Evolutionary conservation across 2,888 invertebrate species (phyloP), one percentile per base, ranked within the genome.

Genomic region (Coleophora flavipennella): DNA sequence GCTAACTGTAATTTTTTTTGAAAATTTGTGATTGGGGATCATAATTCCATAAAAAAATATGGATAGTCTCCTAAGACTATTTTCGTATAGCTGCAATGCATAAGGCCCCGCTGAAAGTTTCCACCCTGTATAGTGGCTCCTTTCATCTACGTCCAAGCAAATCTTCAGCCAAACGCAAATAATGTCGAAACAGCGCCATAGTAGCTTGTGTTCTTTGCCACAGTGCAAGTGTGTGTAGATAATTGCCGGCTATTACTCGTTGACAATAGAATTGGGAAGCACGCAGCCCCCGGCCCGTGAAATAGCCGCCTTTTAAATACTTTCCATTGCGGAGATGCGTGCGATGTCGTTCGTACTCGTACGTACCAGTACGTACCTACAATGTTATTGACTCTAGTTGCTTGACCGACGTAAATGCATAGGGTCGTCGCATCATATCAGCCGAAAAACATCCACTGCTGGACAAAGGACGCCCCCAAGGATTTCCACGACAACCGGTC

Each of bases 201-300:
- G 20, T 20, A 20, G 20, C 20, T n/a, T 20, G 20, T 20, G 6
- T 20, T 20, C 20, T 20, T 4, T 20, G 20, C 6, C 20, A 53
- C 52, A 51, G 58, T 57, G 53, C 53, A 53, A 51, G 58, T 57
- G 53, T n/a, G 51, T 57, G 60, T 56, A 44, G 53, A 64, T 80
- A 79, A 81, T 81, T 69, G 75, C 52, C 56, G 38, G 51, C 70
- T 54, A 80, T 83, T 83, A 80, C 71, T 38, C 52, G 42, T 57
- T 45, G 56, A 81, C 83, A 83, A 83, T 76, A 79, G 81, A 83
- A 83, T 83, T 81, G 83, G 83, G 79, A 72, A 64, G 50, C 62
- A 62, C 51, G 60, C 72, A 72, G 55, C 56, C 63, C 57, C 75
- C 83, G 77, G 63, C 56, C 75, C 83, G 77, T 79, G 78, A 81